Base-by-base conservation (phyloP, 2,113 vertebrate genomes). In the Mirza zaza region DNA sequence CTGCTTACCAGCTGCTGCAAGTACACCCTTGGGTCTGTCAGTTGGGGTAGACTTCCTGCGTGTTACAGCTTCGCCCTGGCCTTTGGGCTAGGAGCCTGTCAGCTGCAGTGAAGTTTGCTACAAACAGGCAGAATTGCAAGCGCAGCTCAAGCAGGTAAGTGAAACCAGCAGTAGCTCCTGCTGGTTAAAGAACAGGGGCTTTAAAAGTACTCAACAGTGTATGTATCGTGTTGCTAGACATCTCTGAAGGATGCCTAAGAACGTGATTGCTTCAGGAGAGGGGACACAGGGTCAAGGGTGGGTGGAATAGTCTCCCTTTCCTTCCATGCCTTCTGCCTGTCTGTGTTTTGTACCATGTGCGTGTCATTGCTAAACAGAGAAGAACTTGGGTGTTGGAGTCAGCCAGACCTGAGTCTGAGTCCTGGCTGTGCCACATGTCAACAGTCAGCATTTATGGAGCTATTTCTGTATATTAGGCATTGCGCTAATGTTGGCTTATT, bases 171-270 rank as follows among this genome's bases (percentile, higher is more conserved):
- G n/a, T 3, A 20, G 2, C 3, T 1, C 63, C 63, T 81, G n/a
- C 12, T 57, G 59, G 45, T 21, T 39, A 11, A 25, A 14, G 90
- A 42, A 23, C 13, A 57, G 52, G 8, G 59, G 6, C 79, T n/a
- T 39, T 52, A 13, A 34, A 23, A 32, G 36, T 52, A 3, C 48
- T 5, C 21, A 34, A 48, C 7, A 29, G 48, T 8, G 3, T 45
- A 1, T 27, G 6, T 8, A 1, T 23, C 3, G 0, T 63, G 55
- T 73, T 27, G 14, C 18, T 23, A 27, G 80, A 55, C 45, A 3
- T 32, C 50, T 18, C 59, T 45, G 3, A 45, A 80, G 75, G 36
- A 1, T 34, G n/a, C 21, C 20, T 3, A 34, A 77, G 81, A 55
- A 45, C 17, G 48, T 8, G n/a, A 11, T 70, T 59, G 84, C 61